A percentile compares a stretch with the other conserved stretches of the same genome.
These are phyloP conservation scores for Nothura maculosa DNA, from an alignment of 2,797 vertebrate species.

Conservation along the genomic window DNA sequence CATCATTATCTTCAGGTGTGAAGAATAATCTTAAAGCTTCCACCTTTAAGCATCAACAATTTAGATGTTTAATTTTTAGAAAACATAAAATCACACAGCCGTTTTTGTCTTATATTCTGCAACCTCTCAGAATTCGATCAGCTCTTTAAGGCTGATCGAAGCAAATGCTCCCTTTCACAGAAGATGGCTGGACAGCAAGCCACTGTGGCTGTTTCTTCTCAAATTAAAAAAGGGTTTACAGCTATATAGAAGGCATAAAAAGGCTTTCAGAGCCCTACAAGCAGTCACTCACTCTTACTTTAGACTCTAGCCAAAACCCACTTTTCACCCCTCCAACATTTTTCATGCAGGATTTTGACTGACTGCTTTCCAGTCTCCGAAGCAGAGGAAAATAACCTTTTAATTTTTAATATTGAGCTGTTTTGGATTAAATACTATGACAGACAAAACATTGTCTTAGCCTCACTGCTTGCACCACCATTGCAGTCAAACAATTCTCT, in stretches of 20 bases:
- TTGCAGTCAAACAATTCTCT: not conserved
- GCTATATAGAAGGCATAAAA: not conserved
- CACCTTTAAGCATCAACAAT: conserved; percentile 78
- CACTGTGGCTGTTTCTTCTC: not conserved
- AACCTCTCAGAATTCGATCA: not conserved
- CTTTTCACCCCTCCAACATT: not conserved
- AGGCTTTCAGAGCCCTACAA: not conserved
- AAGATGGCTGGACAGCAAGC: not conserved
- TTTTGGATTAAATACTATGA: not conserved
- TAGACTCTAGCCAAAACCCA: not conserved
- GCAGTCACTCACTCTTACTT: not conserved
- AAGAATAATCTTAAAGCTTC: conserved; percentile 92
- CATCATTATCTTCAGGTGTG: conserved; percentile 88
- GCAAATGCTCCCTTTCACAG: not conserved
- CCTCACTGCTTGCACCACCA: not conserved
- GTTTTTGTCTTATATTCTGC: not conserved
- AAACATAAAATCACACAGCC: not conserved
- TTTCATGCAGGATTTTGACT: not conserved
- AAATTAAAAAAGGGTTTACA: not conserved
- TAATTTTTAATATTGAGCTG: not conserved
- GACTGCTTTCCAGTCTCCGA: not conserved
- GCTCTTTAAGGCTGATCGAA: not conserved
- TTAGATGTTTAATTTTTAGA: not conserved
- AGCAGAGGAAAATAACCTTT: not conserved
- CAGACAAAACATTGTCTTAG: not conserved